These are phyloP conservation scores for Perca flavescens DNA, from an alignment of 2,113 vertebrate genomes.

Conservation along the genomic window DNA sequence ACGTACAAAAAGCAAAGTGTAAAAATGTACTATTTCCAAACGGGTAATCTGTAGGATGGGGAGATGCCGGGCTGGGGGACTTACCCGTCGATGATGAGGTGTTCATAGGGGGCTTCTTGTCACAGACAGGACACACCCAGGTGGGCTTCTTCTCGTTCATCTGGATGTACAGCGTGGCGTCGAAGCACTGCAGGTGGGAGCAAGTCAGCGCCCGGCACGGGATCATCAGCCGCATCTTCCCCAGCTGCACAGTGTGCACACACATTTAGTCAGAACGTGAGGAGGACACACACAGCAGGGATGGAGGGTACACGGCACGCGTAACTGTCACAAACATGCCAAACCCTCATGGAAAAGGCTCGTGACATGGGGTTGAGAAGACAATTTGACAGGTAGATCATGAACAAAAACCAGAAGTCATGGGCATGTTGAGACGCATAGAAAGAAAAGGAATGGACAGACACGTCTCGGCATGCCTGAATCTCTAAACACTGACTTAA, in stretches of 20 bases:
- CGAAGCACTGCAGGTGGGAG: constrained; percentile 99
- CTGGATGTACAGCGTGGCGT: constrained; percentile 97
- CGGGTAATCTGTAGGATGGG: background rate
- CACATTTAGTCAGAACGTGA: background rate
- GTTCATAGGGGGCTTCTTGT: constrained; percentile 99
- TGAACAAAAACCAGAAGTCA: background rate
- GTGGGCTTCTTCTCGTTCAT: constrained; percentile 99
- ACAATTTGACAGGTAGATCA: constrained; percentile 19
- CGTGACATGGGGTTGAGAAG: constrained; percentile 15
- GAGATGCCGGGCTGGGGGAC: constrained; percentile 21
- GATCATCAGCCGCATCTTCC: constrained; percentile 97
- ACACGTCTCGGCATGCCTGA: constrained; percentile 38
- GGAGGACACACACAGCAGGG: constrained; percentile 11
- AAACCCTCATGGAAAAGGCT: constrained; percentile 48
- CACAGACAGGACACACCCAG: constrained; percentile 98
- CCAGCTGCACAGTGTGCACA: constrained; percentile 85
- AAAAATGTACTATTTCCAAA: background rate
- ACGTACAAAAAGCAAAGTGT: background rate
- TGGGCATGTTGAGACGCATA: constrained; percentile 19
- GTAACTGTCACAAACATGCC: constrained; percentile 44
- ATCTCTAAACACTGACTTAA: constrained; percentile 1
- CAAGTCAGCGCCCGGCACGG: constrained; percentile 96
- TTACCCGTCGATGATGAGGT: constrained; percentile 98
- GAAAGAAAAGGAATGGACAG: constrained; percentile 16
- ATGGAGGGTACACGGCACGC: constrained; percentile 1